Percentiles rank a stretch among this genome's conserved stretches.
These are phyloP conservation scores for Patiria miniata DNA, from an alignment of 35 echinoderm and acorn worm genomes.

Conservation along the genomic window DNA sequence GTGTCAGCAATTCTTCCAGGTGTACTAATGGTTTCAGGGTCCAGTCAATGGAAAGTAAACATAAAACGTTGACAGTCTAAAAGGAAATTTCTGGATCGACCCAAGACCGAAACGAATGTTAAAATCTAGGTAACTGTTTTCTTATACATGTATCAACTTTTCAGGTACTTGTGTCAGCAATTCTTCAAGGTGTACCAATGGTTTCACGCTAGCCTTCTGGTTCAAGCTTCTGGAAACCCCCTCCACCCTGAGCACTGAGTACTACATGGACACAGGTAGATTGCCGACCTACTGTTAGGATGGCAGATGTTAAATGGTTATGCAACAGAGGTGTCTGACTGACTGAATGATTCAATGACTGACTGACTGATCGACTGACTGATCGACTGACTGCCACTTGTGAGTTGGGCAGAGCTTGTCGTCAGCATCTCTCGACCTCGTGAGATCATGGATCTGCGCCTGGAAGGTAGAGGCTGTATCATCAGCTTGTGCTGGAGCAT, in stretches of 20 bases:
- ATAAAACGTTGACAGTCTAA: no score
- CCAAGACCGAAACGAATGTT: no score
- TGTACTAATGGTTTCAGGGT: not conserved
- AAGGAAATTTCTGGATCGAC: no score
- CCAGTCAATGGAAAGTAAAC: no score
- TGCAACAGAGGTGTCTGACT: not conserved
- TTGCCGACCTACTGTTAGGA: not conserved
- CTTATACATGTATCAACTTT: no score
- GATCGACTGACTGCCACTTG: no score
- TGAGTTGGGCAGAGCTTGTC: not conserved
- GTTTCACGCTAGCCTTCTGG: not conserved
- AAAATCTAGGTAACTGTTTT: no score
- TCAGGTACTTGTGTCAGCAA: not conserved
- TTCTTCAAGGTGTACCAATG: not conserved
- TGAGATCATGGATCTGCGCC: no score
- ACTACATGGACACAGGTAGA: not conserved
- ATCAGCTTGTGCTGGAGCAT: no score
- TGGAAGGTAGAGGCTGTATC: no score
- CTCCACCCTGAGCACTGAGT: not conserved
- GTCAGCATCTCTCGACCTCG: not conserved
- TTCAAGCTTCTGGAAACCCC: not conserved
- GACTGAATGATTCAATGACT: no score
- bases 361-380: no score
- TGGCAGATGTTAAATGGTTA: not conserved
- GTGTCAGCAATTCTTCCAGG: not conserved